Evolutionary conservation across 2,113 vertebrate genomes (phyloP).

Genomic region (Atractosteus spatula): DNA sequence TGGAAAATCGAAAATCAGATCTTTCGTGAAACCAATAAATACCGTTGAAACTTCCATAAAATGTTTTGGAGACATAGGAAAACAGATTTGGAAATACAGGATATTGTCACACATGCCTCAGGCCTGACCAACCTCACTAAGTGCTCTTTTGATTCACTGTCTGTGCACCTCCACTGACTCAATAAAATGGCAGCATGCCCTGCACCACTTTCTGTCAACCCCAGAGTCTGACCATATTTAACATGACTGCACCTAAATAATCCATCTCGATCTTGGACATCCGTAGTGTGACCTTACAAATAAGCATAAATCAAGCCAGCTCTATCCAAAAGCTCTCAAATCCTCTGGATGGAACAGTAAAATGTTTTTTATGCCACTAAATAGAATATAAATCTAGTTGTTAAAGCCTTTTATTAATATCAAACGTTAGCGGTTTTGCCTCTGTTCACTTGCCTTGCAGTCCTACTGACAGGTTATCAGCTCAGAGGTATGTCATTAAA

Average conservation of each 20-base stretch:
- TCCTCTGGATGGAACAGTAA: slow-evolving; percentile 39
- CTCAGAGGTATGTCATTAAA: slow-evolving; percentile 57
- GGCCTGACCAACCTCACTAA: too few species aligned
- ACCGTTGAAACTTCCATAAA: slow-evolving; percentile 18
- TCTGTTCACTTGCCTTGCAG: slow-evolving; percentile 52
- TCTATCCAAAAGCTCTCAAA: slow-evolving; percentile 42
- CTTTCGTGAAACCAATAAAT: slow-evolving; percentile 39
- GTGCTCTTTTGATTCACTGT: too few species aligned
- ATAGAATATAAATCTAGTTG: slow-evolving; percentile 38
- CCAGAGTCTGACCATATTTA: slow-evolving; percentile 41
- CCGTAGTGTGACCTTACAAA: not conserved
- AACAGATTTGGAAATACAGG: too few species aligned
- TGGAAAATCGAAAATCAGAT: slow-evolving; percentile 1
- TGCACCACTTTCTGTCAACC: slow-evolving; percentile 28
- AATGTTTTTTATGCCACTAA: slow-evolving; percentile 16
- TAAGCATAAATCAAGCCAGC: slow-evolving; percentile 43
- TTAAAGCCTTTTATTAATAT: slow-evolving; percentile 44
- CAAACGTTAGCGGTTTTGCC: slow-evolving; percentile 37
- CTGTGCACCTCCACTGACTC: slow-evolving; percentile 4
- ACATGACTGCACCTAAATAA: slow-evolving; percentile 40
- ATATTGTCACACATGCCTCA: too few species aligned
- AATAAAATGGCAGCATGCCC: slow-evolving; percentile 12
- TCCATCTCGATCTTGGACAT: slow-evolving; percentile 38
- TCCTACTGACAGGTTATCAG: slow-evolving; percentile 55
- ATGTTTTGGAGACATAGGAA: slow-evolving; percentile 9